Base-by-base conservation (phyloP, 2,113 vertebrate genomes). In the Zosterops borbonicus region DNA sequence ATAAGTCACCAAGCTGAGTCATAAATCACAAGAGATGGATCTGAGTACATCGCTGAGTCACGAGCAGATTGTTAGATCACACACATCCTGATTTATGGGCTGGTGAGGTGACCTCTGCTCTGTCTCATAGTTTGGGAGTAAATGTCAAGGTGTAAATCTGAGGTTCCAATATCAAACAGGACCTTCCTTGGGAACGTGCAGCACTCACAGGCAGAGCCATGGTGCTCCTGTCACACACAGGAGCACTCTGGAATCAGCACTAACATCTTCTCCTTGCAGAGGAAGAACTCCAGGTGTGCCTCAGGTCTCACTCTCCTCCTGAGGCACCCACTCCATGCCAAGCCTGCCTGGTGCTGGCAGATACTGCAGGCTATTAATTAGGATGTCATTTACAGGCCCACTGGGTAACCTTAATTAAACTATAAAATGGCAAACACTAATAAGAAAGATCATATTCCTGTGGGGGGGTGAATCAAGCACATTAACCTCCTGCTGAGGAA, bases 401-500 rank as follows among this genome's bases (percentile, higher is more conserved):
- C 79, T 75, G 95, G 85, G 92, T 94, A 94, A 96, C 94, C 87
- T 91, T 94, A 97, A 95, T 96, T 97, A 96, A 96, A 91, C 56
- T 65, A 42, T 74, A 59, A 94, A 95, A 94, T 67, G 91, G 86
- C 65, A 95, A 95, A 85, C 24, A 86, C 89, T 96, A 96, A 89
- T 92, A 91, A 96, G 96, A 87, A 81, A 75, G 58, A 70, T 89
- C 92, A 88, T 87, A 64, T 91, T 92, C 86, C 89, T 53, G 58
- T 37, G 65, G 64, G 62, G 62, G 91, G 83, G 81, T 58, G 84
- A 92, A 89, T 89, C 87, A 80, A 73, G 55, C 35, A 41, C 76
- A 85, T 94, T 94, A 95, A 92, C 87, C 93, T 87, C 93, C 83
- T 20, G 22, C 70, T 2, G 63, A 92, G 87, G 86, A 94, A 83